Percentiles rank a stretch among this genome's conserved stretches.
These are phyloP conservation scores for Distichodus sexfasciatus DNA, from an alignment of 2,797 vertebrate species.

Conservation along the genomic window DNA sequence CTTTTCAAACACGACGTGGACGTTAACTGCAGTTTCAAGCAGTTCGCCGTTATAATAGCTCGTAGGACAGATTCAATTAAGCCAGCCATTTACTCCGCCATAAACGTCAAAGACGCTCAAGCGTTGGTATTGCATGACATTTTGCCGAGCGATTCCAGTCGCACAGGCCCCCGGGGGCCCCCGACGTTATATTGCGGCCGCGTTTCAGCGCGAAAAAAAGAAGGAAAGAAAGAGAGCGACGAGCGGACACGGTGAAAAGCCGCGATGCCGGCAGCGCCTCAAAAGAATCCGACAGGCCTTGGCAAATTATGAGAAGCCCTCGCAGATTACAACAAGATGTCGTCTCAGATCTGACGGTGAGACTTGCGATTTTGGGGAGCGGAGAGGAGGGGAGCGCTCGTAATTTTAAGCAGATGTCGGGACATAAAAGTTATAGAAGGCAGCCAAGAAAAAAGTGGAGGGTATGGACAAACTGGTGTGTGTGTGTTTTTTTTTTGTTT, in stretches of 20 bases:
- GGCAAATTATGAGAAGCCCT: constrained; percentile 31
- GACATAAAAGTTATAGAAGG: too few relatives aligned
- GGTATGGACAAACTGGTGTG: too few relatives aligned
- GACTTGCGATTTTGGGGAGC: constrained; percentile 52
- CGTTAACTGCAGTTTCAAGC: constrained; percentile 9
- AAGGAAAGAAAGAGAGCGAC: too few relatives aligned
- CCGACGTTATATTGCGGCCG: constrained; percentile 15
- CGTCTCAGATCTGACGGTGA: constrained; percentile 56
- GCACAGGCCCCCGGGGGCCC: constrained; percentile 11
- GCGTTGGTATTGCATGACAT: constrained; percentile 35
- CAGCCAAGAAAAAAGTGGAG: too few relatives aligned
- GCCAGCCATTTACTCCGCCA: constrained; percentile 19
- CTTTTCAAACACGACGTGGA: constrained; percentile 4
- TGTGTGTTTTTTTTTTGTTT: too few relatives aligned
- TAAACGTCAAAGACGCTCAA: constrained; percentile 36
- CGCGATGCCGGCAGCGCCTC: constrained; percentile 28
- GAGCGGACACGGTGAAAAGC: constrained; percentile 19
- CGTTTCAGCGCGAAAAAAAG: background rate
- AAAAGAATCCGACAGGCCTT: constrained; percentile 29
- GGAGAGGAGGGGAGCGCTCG: constrained; percentile 48
- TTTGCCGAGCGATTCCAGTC: constrained; percentile 32
- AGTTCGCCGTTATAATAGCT: constrained; percentile 9
- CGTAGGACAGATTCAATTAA: constrained; percentile 31
- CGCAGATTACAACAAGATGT: constrained; percentile 58
- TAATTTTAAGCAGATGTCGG: constrained; percentile 66